Evolutionary conservation across 2,888 invertebrate genomes (phyloP), one percentile per base, ranked within the genome.

Genomic region (Andrena bicolor): DNA sequence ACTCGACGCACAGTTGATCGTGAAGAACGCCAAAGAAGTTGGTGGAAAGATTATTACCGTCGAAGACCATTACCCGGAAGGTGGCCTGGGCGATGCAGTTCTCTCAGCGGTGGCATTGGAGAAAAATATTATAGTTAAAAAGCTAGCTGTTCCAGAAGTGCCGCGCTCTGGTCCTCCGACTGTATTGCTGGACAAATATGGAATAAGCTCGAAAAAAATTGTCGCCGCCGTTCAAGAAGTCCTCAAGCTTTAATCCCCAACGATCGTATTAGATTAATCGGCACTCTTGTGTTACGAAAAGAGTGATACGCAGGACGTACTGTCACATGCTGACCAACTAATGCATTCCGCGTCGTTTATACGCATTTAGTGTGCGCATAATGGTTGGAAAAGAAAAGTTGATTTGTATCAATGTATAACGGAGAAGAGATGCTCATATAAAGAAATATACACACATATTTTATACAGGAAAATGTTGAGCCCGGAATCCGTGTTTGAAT

Each of bases 41-140:
- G 97, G 97, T 7, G 98, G 98, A 0, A 95, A 96, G 10, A 96
- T 99, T 74, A 94, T 99, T 68, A 98, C 98, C 49, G 98, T 99
- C 0, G 99, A 99, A 94, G 99, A 99, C 94, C 99, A 99, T 94
- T 99, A 99, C 94, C 96, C 97, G 86, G 98, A 98, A 94, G 99
- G 99, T 84, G 99, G 99, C 70, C 93, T 99, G 74, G 99, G 99
- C 81, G 99, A 99, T 93, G 99, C 99, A 23, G 99, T 99, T 8
- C 93, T 97, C 16, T 96, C 97, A 0, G 98, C 97, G 7, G 95
- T 99, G 78, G 96, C 97, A 1, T 94, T 96, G 87, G 96, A 97
- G 90, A 96, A 96, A 2, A 96, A 96, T 92, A 95, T 97, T 69
- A 91, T 96, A 1, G 96, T 98, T 73, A 96, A 96, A 91, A 97